Percentiles rank a stretch among this genome's conserved stretches.
These are phyloP conservation scores for Nycticryphes semicollaris DNA, from an alignment of 2,113 vertebrate genomes.

Conservation along the genomic window DNA sequence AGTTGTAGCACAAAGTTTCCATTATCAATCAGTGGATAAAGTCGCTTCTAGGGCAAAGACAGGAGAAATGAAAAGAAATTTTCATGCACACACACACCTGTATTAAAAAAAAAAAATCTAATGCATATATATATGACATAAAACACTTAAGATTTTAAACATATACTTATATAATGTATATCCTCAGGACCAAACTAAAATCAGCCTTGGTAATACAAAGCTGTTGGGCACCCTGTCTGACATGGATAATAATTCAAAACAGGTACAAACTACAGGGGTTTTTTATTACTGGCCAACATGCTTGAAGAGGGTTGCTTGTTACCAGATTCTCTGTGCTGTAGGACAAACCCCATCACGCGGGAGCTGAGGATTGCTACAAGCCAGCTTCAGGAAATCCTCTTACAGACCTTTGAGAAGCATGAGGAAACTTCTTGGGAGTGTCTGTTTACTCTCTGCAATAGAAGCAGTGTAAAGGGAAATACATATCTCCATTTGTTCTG, in stretches of 20 bases:
- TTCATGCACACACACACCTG: fast-evolving
- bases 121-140: background rate
- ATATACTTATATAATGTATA: background rate
- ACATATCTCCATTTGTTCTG: background rate
- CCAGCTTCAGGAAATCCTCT: conserved; percentile 54
- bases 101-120: background rate
- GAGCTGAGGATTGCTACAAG: conserved; percentile 3
- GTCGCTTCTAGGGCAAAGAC: background rate
- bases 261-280: background rate
- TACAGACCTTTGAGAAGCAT: background rate
- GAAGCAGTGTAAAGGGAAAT: background rate
- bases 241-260: background rate
- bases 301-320: background rate
- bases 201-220: background rate
- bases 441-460: background rate
- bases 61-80: background rate
- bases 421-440: background rate
- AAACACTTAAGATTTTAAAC: background rate
- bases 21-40: background rate
- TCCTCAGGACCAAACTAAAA: background rate
- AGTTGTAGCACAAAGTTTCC: background rate
- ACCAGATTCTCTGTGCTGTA: background rate
- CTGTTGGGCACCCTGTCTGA: background rate
- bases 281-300: background rate
- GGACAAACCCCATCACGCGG: background rate